Evolutionary conservation across 2,888 invertebrate species (phyloP).

Genomic region (Anodontia alba): DNA sequence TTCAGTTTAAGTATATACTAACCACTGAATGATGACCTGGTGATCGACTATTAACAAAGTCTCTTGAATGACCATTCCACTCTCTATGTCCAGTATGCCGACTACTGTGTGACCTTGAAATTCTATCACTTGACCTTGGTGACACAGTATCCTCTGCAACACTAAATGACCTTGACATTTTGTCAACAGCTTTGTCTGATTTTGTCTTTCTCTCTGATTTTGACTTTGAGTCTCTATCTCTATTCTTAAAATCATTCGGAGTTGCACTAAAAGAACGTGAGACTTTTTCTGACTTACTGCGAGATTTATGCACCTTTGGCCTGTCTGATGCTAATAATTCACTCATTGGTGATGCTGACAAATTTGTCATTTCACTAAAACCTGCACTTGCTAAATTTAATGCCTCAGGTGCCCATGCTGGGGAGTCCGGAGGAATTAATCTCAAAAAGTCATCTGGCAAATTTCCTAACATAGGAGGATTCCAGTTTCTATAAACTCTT

Average conservation of each 20-base stretch:
- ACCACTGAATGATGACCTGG: slow-evolving; percentile 46
- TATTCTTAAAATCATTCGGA: slow-evolving; percentile 44
- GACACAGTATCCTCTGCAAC: slow-evolving; percentile 42
- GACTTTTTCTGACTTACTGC: slow-evolving; percentile 54
- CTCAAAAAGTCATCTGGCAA: slow-evolving; percentile 92
- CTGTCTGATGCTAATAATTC: slow-evolving; percentile 51
- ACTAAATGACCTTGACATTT: slow-evolving; percentile 54
- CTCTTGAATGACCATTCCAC: slow-evolving; percentile 18
- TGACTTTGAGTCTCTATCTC: slow-evolving; percentile 35
- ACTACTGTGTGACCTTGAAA: slow-evolving; percentile 42
- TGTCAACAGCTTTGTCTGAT: slow-evolving; percentile 50
- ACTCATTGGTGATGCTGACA: slow-evolving; percentile 46
- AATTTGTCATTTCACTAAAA: not conserved
- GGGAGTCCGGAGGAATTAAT: slow-evolving; percentile 54
- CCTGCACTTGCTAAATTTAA: slow-evolving; percentile 24
- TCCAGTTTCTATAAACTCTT: slow-evolving; percentile 88
- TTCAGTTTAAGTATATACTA: no score
- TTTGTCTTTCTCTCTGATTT: slow-evolving; percentile 53
- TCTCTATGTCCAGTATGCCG: slow-evolving; percentile 25
- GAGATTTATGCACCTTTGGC: slow-evolving; percentile 60
- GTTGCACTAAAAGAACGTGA: slow-evolving; percentile 50
- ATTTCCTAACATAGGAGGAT: slow-evolving; percentile 91
- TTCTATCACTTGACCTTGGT: slow-evolving; percentile 24
- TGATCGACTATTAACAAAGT: slow-evolving; percentile 17
- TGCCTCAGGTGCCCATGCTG: slow-evolving; percentile 27